Evolutionary conservation across 2,113 vertebrate genomes (phyloP).

Genomic region (Myotis davidii): DNA sequence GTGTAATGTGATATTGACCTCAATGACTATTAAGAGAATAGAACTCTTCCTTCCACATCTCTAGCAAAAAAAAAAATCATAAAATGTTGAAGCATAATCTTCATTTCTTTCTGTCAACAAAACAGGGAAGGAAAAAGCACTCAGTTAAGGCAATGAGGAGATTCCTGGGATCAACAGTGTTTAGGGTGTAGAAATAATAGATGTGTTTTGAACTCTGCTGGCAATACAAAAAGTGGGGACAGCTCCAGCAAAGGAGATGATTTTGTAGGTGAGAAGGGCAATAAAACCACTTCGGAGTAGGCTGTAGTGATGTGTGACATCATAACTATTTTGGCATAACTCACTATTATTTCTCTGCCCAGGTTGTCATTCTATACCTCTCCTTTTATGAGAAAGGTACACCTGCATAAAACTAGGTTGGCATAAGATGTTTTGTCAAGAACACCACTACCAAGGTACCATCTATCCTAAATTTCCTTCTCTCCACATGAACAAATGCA

Average conservation of each 20-base stretch:
- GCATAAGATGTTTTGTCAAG: neutral
- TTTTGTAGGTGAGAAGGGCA: neutral
- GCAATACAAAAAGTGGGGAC: neutral
- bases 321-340: neutral
- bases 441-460: neutral
- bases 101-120: neutral
- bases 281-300: neutral
- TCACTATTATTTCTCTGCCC: neutral
- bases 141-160: neutral
- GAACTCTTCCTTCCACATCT: neutral
- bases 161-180: neutral
- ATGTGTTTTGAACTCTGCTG: neutral
- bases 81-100: neutral
- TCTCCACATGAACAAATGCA: neutral
- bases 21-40: neutral
- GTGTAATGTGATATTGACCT: neutral
- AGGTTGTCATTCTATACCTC: accelerated
- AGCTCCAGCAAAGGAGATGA: neutral
- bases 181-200: neutral
- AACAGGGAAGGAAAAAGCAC: neutral
- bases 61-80: neutral
- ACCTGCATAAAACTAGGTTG: neutral
- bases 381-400: neutral
- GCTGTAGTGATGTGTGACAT: neutral
- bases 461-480: neutral